phyloP scores from a whole-genome alignment of 1,140 invertebrate genomes.

The Plectrocnemia conspersa region DNA sequence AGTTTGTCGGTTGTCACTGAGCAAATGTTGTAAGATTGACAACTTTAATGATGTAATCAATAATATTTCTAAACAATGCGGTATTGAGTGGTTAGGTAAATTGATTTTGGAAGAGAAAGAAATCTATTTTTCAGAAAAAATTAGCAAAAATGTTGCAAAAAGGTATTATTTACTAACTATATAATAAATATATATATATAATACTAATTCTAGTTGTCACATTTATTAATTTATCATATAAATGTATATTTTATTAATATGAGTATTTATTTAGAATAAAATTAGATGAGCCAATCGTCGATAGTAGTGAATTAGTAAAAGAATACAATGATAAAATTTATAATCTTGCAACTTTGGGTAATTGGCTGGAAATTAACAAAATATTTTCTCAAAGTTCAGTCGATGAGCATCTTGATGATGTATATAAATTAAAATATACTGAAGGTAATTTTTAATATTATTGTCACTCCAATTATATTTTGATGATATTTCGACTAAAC shows the following conservation, averaged over 20 bases:
- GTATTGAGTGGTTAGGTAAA: conserved; percentile 22
- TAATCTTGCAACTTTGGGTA: no score
- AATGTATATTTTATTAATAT: no score
- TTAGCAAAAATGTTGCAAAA: conserved; percentile 4
- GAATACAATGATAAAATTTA: no score
- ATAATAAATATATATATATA: no score
- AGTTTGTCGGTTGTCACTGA: conserved; percentile 21
- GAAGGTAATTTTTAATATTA: conserved; percentile 19
- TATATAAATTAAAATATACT: conserved; percentile 13
- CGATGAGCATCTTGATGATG: neutral
- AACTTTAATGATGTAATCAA: conserved; percentile 7
- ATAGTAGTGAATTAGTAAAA: neutral
- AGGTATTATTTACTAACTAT: conserved; percentile 3
- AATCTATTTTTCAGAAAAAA: neutral
- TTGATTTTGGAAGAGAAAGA: conserved; percentile 26
- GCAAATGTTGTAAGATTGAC: neutral
- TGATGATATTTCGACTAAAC: conserved; percentile 7
- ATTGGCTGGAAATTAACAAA: no score
- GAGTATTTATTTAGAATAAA: conserved; percentile 3
- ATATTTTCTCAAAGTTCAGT: neutral
- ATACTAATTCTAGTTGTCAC: no score
- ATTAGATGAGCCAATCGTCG: neutral
- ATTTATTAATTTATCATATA: no score
- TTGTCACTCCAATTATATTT: conserved; percentile 2
- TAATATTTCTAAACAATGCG: conserved; percentile 5